These are phyloP conservation scores for Sprattus sprattus DNA, from an alignment of 2,113 vertebrate genomes.

Conservation along the genomic window DNA sequence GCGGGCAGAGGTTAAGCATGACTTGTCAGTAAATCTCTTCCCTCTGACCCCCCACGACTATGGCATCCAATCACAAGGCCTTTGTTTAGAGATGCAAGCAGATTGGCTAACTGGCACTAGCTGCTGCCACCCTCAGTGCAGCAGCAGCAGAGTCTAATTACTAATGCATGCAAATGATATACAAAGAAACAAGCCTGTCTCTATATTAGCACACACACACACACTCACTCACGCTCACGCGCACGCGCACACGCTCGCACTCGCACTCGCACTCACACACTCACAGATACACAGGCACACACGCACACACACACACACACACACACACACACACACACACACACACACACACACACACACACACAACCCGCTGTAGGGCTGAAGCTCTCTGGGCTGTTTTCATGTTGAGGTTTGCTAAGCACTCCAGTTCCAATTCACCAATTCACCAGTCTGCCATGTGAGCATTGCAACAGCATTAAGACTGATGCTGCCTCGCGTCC, in stretches of 20 bases:
- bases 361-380: background rate
- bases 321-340: too few relatives aligned
- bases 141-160: constrained; percentile 19
- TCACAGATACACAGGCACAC: too few relatives aligned
- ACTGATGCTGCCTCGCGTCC: background rate
- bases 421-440: background rate
- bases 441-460: background rate
- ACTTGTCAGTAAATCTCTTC: background rate
- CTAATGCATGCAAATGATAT: constrained; percentile 16
- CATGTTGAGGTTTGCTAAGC: constrained; percentile 3
- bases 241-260: background rate
- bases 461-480: background rate
- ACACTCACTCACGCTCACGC: background rate
- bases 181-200: constrained; percentile 17
- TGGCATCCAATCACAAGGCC: background rate
- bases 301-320: too few relatives aligned
- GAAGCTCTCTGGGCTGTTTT: background rate
- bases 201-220: constrained; percentile 1
- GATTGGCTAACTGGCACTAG: background rate
- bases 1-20: background rate
- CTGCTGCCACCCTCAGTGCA: background rate
- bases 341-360: background rate
- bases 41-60: background rate
- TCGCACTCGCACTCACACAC: too few relatives aligned
- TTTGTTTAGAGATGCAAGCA: background rate